Percentiles rank a stretch among this genome's conserved stretches.
Conservation (phyloP, 2,113 vertebrate genomes). For the Nerophis lumbriciformis region DNA sequence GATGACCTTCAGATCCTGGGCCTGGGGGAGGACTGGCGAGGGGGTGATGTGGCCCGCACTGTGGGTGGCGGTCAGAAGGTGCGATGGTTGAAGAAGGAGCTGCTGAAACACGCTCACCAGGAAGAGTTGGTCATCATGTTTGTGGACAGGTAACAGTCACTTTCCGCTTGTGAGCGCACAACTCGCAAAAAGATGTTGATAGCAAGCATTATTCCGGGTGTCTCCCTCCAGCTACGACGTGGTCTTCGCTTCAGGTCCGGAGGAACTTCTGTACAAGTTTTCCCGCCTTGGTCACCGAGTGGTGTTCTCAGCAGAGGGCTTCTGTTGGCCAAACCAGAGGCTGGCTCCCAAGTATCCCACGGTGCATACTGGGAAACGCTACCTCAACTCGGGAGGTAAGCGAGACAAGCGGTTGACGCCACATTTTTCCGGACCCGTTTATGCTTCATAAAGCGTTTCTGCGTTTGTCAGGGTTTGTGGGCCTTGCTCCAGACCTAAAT, state of each 20-base stretch:
- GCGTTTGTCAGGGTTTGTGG: constrained; percentile 48
- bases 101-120: constrained; percentile 67
- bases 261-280: constrained; percentile 54
- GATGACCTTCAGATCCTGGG: constrained; percentile 60
- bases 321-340: constrained; percentile 64
- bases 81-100: constrained; percentile 83
- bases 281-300: constrained; percentile 41
- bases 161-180: not conserved
- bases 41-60: constrained; percentile 72
- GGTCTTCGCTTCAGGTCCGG: constrained; percentile 47
- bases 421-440: not conserved
- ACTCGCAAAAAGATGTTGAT: too few relatives aligned
- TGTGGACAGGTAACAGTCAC: constrained; percentile 78
- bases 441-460: not conserved
- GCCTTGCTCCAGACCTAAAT: constrained; percentile 42
- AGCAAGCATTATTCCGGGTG: not conserved
- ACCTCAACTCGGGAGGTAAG: constrained; percentile 63
- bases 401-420: too few relatives aligned
- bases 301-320: constrained; percentile 55
- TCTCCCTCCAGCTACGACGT: constrained; percentile 50
- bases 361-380: constrained; percentile 64
- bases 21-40: constrained; percentile 77
- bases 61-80: constrained; percentile 91
- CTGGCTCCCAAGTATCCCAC: constrained; percentile 54
- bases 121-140: constrained; percentile 78